Base-by-base conservation (phyloP, 2,797 vertebrate genomes). In the Thunnus albacares region DNA sequence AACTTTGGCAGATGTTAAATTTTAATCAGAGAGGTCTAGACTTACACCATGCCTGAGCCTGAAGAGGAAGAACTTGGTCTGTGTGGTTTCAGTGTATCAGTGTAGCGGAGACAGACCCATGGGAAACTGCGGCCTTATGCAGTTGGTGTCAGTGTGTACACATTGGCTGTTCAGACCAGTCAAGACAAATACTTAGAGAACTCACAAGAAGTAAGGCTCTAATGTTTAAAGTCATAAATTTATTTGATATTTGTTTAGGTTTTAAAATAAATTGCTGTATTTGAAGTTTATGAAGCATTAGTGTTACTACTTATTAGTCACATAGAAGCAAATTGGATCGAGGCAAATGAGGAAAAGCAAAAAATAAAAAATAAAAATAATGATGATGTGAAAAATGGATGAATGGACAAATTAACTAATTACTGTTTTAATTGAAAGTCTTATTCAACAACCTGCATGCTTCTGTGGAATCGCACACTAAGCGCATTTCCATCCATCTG, bases 1-100 rank as follows among this genome's bases (percentile, higher is more conserved):
- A 87, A 91, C 86, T 93, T 91, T 90, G 91, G 80, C 89, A 90
- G 89, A 93, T 92, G 91, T 93, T 93, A 86, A 68, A 87, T 87
- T 92, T 90, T 91, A 90, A 93, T 89, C 86, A 89, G 76, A 57
- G 79, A 45, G 65, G 81, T 92, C 91, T 90, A 82, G 82, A 89
- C 86, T 85, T 80, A 43, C 47, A 79, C 59, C 33, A 22, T 6
- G 61, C 62, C 22, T 26, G 47, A 72, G 65, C 68, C 77, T 43
- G 49, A 49, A 63, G 59, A 64, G 64, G 52, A 76, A 64, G 41
- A 79, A 58, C 22, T 61, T 3, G 4, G 13, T 67, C 60, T 53
- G 18, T 62, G 3, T 49, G 52, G 22, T 74, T 64, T 77, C 10
- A 49, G 15, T 55, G 22, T 49, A 41, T 66, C 18, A 68, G 52